These are phyloP conservation scores for Pocota personata DNA, from an alignment of 2,888 invertebrate species.

Conservation along the genomic window DNA sequence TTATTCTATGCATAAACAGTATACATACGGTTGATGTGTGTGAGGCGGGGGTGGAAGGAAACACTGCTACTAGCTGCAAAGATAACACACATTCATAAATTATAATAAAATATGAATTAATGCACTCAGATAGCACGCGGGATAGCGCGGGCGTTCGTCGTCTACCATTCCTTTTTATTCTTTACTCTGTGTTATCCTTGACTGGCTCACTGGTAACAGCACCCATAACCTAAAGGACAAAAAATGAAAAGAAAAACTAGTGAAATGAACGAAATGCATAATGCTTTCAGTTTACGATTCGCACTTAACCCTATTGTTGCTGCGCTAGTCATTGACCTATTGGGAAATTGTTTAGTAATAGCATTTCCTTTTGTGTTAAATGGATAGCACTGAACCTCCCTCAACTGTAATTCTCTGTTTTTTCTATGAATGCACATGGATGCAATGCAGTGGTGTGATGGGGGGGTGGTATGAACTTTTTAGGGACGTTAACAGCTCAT, in stretches of 20 bases:
- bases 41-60: slow-evolving; percentile 34
- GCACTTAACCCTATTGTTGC: slow-evolving; percentile 47
- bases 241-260: slow-evolving; percentile 4
- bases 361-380: slow-evolving; percentile 57
- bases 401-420: not conserved
- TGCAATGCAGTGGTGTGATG: not conserved
- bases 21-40: slow-evolving; percentile 5
- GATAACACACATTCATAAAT: slow-evolving; percentile 74
- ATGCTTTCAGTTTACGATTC: slow-evolving; percentile 55
- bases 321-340: slow-evolving; percentile 56
- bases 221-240: slow-evolving; percentile 10
- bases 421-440: not conserved
- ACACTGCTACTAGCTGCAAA: slow-evolving; percentile 60
- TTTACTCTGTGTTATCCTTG: slow-evolving; percentile 56
- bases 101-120: slow-evolving; percentile 74
- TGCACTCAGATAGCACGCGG: slow-evolving; percentile 69
- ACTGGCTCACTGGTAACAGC: slow-evolving; percentile 38
- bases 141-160: slow-evolving; percentile 28
- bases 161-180: slow-evolving; percentile 17
- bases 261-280: slow-evolving; percentile 41
- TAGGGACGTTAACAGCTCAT: slow-evolving; percentile 24
- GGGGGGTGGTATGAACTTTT: not conserved
- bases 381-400: not conserved
- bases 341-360: slow-evolving; percentile 70
- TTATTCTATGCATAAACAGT: slow-evolving; percentile 59